Evolutionary conservation across 2,888 invertebrate genomes (phyloP).

Genomic region (Ctena decussata): DNA sequence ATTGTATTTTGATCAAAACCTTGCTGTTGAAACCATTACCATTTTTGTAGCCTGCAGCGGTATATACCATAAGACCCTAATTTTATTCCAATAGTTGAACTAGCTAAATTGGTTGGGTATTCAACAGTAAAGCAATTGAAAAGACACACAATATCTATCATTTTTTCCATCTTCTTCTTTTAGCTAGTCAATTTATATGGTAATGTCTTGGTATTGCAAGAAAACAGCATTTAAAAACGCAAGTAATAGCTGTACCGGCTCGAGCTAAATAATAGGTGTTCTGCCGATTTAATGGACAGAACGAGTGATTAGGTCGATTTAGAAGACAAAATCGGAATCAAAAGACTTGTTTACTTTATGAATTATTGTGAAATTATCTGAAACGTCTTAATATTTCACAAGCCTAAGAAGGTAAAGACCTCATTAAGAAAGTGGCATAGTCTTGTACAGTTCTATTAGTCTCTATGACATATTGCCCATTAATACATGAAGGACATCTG

Average conservation of each 20-base stretch:
- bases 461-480: background rate
- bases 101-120: background rate
- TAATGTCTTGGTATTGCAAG: background rate
- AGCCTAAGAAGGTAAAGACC: background rate
- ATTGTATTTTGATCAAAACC: too few relatives aligned
- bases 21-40: too few relatives aligned
- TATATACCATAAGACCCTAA: background rate
- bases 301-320: background rate
- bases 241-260: background rate
- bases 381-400: background rate
- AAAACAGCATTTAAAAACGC: background rate
- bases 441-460: background rate
- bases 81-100: background rate
- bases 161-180: background rate
- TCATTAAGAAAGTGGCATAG: background rate
- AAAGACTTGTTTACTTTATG: background rate
- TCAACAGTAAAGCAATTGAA: background rate
- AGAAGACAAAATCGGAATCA: background rate
- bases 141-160: background rate
- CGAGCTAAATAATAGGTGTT: background rate
- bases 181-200: slow-evolving; percentile 12
- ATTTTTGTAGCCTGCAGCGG: too few relatives aligned
- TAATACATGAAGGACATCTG: background rate
- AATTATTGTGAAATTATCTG: background rate
- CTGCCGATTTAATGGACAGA: background rate